Evolutionary conservation across 1,140 invertebrate genomes (phyloP), one percentile per base, ranked within the genome.

Genomic region (Tetragnatha versicolor): DNA sequence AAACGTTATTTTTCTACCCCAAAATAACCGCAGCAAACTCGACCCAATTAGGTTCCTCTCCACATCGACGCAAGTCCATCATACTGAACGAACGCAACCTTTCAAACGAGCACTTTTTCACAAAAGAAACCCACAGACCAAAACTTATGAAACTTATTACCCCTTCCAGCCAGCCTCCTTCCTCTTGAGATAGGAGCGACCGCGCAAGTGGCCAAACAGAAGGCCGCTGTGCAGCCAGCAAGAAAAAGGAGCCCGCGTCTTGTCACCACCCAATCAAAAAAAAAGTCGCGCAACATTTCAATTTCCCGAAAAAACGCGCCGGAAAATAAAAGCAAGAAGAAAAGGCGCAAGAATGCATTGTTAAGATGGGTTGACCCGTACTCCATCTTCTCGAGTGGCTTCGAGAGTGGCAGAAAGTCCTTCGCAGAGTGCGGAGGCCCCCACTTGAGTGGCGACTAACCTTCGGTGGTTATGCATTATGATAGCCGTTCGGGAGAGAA

Each of bases 401-500:
- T 17, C 51, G 17, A 29, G 35, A 58, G 55, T 58, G 55, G 31
- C 35, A 33, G 31, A 31, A 58, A 58, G 55, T 58, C 51, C n/a
- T 25, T 22, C 37, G 25, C 63, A 22, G 49, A 55, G 25, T 58
- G 47, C 20, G 45, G 51, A 39, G 31, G 6, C 17, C 20, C 27
- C 35, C 51, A 58, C 51, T 72, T 72, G 68, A 72, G 51, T 39
- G 35, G 22, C 33, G 68, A 72, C 47, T 58, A 58, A 58, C 68
- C 55, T 72, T 29, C 33, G 51, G 51, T 53, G 51, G 33, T 72
- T 72, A 42, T 72, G 33, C 68, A 72, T 70, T 70, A 70, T 72
- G 68, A 72, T 72, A 72, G 55, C 68, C 68, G 49, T 58, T 72
- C 51, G 55, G n/a, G n/a, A n/a, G n/a, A n/a, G n/a, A n/a, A n/a